phyloP scores from a whole-genome alignment of 2,888 invertebrate genomes.

The Exocentrus adspersus region DNA sequence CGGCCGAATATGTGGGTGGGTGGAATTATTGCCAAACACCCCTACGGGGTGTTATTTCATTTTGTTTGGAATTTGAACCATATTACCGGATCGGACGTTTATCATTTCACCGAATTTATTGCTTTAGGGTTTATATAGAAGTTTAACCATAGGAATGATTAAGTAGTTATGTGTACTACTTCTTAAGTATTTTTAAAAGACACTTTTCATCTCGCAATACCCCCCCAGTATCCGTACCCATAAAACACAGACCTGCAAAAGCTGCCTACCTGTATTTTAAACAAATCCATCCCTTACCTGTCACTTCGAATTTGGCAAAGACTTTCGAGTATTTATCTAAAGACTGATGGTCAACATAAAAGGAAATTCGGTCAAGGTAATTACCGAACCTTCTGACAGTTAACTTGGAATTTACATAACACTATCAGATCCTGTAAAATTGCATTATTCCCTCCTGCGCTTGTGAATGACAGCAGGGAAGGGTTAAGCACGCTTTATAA shows the following conservation, averaged over 20 bases:
- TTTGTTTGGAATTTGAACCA: slow-evolving; percentile 24
- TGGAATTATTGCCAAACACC: slow-evolving; percentile 35
- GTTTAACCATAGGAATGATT: no score
- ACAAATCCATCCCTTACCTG: not conserved
- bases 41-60: slow-evolving; percentile 30
- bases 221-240: no score
- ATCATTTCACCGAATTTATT: not conserved
- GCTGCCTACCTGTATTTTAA: not conserved
- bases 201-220: no score
- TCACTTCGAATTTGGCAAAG: not conserved
- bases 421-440: slow-evolving; percentile 28
- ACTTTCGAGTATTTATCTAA: not conserved
- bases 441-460: slow-evolving; percentile 25
- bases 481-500: slow-evolving; percentile 26
- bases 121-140: no score
- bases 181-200: no score
- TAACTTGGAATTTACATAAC: slow-evolving; percentile 29
- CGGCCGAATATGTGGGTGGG: slow-evolving; percentile 46
- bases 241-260: no score
- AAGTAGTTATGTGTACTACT: no score
- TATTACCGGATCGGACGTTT: slow-evolving; percentile 5
- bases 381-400: slow-evolving; percentile 1
- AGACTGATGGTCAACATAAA: not conserved
- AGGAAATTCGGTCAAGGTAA: not conserved
- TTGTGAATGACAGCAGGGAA: slow-evolving; percentile 20